Base-by-base conservation (phyloP, 2,797 vertebrate species). In the Cyclopterus lumpus region DNA sequence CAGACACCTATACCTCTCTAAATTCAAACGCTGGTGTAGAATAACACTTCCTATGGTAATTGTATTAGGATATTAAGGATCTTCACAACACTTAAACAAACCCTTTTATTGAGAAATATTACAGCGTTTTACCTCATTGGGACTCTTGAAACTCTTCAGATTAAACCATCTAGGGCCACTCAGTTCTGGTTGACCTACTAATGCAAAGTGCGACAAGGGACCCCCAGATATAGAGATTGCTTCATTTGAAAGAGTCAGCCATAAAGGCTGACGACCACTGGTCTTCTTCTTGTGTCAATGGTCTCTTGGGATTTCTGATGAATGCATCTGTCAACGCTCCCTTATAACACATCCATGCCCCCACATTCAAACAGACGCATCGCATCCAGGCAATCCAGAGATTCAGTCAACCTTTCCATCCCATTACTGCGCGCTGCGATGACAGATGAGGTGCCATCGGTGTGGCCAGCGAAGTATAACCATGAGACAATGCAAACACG, bases 371-470 rank as follows among this genome's bases (percentile, higher is more conserved):
- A 51, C 51, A 53, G 24, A 11, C 22, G 38, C 16, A 20, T 15
- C 51, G 51, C 11, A 40, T 20, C 7, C 11, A 16, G 11, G 7
- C 4, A 36, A 9, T 8, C 24, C 11, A 44, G 38, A 15, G 51
- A 68, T 3, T 10, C 22, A 48, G 28, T 15, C 32, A 38, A 24
- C 40, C 53, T 69, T 22, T 54, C 14, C 44, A 64, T 46, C 53
- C 2, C 66, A 49, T 61, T 9, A 4, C 22, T 36, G 51, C 58
- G 38, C n/a, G 40, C 38, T n/a, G 20, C 15, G 10, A 40, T 53
- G n/a, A 61, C 55, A 69, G 54, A 67, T 40, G 38, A 63, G 24
- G 20, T 51, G 57, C 44, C 51, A 54, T 49, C 48, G 38, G 8
- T 14, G 15, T 20, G 10, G 18, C 32, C 18, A 75, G n/a, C 54